These are phyloP conservation scores for Platysteira castanea DNA, from an alignment of 2,113 vertebrate species.

Conservation along the genomic window DNA sequence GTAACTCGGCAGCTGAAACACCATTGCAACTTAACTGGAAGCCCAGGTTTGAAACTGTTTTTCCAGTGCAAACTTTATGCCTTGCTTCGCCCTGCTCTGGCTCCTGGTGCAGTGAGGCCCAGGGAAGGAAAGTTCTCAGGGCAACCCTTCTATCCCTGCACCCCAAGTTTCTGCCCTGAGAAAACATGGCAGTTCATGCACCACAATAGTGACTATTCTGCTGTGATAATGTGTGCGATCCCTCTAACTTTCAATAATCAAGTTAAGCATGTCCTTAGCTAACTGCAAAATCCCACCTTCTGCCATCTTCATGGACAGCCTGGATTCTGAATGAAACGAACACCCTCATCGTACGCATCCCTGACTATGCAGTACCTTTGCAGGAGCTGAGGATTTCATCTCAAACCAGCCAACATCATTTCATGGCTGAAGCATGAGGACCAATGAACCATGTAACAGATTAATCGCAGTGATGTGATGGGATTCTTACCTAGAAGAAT, in stretches of 20 bases:
- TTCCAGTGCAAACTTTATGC: neutral
- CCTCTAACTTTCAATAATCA: neutral
- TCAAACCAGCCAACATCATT: neutral
- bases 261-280: neutral
- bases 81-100: neutral
- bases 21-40: neutral
- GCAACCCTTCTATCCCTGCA: neutral
- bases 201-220: neutral
- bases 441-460: neutral
- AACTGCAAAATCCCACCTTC: neutral
- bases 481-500: neutral
- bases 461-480: neutral
- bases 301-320: neutral
- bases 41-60: neutral
- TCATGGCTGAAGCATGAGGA: neutral
- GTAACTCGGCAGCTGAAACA: neutral
- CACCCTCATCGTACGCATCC: rapidly evolving
- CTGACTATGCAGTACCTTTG: neutral
- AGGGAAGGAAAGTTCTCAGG: neutral
- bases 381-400: neutral
- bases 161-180: neutral
- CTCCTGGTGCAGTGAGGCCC: rapidly evolving
- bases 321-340: neutral
- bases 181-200: neutral
- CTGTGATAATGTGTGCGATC: neutral